These are phyloP conservation scores for Acrobasis suavella DNA, from an alignment of 2,888 invertebrate genomes.

Conservation along the genomic window DNA sequence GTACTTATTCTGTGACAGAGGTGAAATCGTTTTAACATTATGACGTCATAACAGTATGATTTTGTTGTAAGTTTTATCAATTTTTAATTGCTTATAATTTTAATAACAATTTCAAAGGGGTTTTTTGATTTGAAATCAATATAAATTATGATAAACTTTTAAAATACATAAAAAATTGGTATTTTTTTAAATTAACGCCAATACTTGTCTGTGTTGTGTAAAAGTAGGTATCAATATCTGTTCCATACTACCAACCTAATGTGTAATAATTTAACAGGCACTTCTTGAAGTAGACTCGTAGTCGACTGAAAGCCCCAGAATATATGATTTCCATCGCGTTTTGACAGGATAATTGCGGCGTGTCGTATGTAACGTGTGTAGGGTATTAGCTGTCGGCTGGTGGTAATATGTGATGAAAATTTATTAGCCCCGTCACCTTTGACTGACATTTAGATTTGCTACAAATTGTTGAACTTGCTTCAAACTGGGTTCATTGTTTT, in stretches of 20 bases:
- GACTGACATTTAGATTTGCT: slow-evolving; percentile 11
- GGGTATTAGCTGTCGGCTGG: slow-evolving; percentile 8
- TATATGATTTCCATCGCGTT: slow-evolving; percentile 25
- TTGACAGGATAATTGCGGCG: slow-evolving; percentile 28
- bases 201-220: neutral
- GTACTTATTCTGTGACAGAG: too few species aligned
- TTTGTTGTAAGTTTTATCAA: too few species aligned
- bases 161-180: too few species aligned
- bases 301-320: slow-evolving; percentile 22
- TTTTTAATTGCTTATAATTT: too few species aligned
- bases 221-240: neutral
- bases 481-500: neutral
- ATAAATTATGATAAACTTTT: too few species aligned
- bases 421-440: slow-evolving; percentile 6
- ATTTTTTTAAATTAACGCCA: too few species aligned
- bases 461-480: slow-evolving; percentile 3
- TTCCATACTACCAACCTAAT: slow-evolving; percentile 18
- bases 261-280: slow-evolving; percentile 23
- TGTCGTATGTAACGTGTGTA: neutral
- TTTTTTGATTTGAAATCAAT: too few species aligned
- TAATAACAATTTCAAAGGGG: too few species aligned
- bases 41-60: too few species aligned
- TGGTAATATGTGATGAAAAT: slow-evolving; percentile 13
- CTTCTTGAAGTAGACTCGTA: slow-evolving; percentile 1
- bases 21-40: too few species aligned